Percentiles rank a stretch among this genome's conserved stretches.
Evolutionary conservation across 2,113 vertebrate species (phyloP).

Genomic region (Isurus oxyrinchus): DNA sequence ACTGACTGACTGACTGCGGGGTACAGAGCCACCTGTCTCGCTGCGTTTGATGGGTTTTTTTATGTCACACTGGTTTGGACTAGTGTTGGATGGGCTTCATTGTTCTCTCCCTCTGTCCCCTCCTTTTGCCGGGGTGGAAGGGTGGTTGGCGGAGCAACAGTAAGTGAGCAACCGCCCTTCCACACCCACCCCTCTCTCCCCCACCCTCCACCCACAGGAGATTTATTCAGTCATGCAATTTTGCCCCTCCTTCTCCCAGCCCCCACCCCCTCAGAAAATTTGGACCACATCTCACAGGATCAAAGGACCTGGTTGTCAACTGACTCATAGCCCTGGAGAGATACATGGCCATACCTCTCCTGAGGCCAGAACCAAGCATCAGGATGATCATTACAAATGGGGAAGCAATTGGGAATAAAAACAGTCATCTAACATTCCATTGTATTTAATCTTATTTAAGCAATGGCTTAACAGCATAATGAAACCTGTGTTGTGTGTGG

Average conservation of each 20-base stretch:
- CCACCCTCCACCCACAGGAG: neutral
- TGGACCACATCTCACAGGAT: neutral
- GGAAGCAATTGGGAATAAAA: neutral
- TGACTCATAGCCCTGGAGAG: neutral
- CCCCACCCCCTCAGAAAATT: neutral
- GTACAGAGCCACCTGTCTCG: neutral
- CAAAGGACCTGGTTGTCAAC: neutral
- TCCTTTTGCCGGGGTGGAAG: neutral
- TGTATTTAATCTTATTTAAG: conserved; percentile 1
- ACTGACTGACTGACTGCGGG: neutral
- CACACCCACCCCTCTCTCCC: neutral
- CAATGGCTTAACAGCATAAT: neutral
- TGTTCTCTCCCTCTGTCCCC: neutral
- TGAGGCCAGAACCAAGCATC: neutral
- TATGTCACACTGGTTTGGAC: neutral
- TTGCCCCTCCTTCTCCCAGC: neutral
- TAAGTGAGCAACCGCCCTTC: neutral
- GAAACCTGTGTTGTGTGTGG: neutral
- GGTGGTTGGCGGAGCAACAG: neutral
- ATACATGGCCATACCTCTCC: neutral
- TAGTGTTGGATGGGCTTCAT: neutral
- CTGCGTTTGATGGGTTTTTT: neutral
- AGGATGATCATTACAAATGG: neutral
- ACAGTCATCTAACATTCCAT: neutral
- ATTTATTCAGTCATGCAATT: neutral